A percentile compares a stretch with the other conserved stretches of the same genome.
phyloP scores from a whole-genome alignment of 1,140 invertebrate species.

The Pseudobourletiella spinata region DNA sequence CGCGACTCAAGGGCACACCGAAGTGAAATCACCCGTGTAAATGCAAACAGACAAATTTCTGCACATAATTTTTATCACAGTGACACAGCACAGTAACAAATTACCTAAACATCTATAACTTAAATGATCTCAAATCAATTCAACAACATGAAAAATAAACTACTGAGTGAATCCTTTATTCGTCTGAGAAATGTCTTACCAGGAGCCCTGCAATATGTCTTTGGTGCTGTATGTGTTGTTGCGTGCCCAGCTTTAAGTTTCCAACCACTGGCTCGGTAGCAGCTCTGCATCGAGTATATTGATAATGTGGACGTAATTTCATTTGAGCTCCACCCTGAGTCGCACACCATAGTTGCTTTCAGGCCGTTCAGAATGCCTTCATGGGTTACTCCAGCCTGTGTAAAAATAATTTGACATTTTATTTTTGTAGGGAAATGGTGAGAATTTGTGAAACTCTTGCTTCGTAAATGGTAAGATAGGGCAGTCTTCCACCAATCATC shows the following conservation, averaged over 20 bases:
- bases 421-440: slow-evolving; percentile 45
- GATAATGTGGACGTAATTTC: slow-evolving; percentile 43
- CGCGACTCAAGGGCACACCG: no score
- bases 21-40: no score
- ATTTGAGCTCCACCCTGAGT: slow-evolving; percentile 53
- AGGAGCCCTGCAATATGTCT: slow-evolving; percentile 21
- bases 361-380: slow-evolving; percentile 34
- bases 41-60: no score
- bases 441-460: slow-evolving; percentile 44
- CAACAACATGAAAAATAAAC: neutral
- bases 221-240: slow-evolving; percentile 2
- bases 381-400: slow-evolving; percentile 28
- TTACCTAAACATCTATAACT: no score
- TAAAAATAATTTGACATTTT: slow-evolving; percentile 29
- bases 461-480: neutral
- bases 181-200: neutral
- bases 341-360: slow-evolving; percentile 53
- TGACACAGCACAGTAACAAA: no score
- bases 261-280: slow-evolving; percentile 6
- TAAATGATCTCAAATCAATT: no score
- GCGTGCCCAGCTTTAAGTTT: neutral
- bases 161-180: no score
- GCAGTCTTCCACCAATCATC: slow-evolving; percentile 48
- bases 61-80: no score
- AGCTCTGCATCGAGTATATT: slow-evolving; percentile 45